Base-by-base conservation (phyloP, 2,797 vertebrate species). In the Aplochiton taeniatus region DNA sequence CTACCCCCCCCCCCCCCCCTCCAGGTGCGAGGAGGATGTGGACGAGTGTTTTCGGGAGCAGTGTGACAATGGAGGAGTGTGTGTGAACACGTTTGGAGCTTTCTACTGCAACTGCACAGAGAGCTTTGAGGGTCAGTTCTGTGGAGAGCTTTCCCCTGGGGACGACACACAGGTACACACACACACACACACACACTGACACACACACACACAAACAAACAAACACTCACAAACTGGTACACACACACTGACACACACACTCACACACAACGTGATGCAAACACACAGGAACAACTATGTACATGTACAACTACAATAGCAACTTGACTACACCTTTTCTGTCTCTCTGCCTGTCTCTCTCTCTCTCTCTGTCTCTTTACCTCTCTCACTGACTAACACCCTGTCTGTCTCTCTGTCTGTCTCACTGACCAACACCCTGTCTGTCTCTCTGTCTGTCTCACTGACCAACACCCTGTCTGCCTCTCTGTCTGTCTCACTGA, bases 61-160 rank as follows among this genome's bases (percentile, higher is more conserved):
- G 78, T 99, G 96, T 50, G 90, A 93, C 69, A 92, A 94, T 0
- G 92, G 92, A 0, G 96, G 94, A 2, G 83, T 87, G 18, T 99
- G 96, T 1, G 86, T 98, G 70, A 98, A 98, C 72, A 77, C 94
- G 0, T 95, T 95, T 0, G 96, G 95, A 14, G 94, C 95, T 0
- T 99, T 96, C 87, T 89, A 92, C 57, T 99, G 97, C 75, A 98
- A 98, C 90, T 99, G 97, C 81, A 95, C 95, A 0, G 87, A 90
- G 0, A 96, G 95, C 10, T 97, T 89, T 0, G 93, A 95, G 83
- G 96, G 95, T 3, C 93, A 90, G 77, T 83, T 91, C 54, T 99
- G 97, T 18, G 91, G 89, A 4, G 90, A 94, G 68, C 87, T 89
- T 10, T 91, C 87, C 0, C 87, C 90, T 9, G 91, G 89, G 0